phyloP scores from a whole-genome alignment of 2,113 vertebrate genomes.

The Zosterops borbonicus region DNA sequence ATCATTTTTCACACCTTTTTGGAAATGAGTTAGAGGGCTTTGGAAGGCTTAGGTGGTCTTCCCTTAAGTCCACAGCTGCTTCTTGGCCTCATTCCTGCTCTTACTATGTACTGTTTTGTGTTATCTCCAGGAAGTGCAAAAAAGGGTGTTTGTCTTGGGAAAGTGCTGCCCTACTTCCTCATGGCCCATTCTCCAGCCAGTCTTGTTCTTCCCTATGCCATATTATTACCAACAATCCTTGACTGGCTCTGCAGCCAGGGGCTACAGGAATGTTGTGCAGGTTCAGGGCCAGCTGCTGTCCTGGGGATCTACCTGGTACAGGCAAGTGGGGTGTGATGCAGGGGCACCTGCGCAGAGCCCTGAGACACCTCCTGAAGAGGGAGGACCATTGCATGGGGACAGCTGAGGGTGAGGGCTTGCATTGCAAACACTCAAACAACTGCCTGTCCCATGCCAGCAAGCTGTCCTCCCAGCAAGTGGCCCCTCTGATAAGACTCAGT shows the following conservation, averaged over 20 bases:
- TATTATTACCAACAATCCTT: background rate
- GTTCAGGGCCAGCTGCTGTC: background rate
- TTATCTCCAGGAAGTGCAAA: background rate
- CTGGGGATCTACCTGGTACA: background rate
- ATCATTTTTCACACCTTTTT: background rate
- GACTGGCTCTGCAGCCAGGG: background rate
- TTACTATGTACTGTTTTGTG: background rate
- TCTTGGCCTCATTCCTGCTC: background rate
- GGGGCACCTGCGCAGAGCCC: background rate
- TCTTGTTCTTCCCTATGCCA: background rate
- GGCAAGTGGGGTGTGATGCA: background rate
- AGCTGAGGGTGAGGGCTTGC: background rate
- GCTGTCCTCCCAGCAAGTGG: background rate
- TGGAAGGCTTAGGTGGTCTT: background rate
- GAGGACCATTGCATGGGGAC: fast-evolving
- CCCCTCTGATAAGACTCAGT: background rate
- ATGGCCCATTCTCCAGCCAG: background rate
- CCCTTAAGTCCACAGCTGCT: background rate
- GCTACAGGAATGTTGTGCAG: background rate
- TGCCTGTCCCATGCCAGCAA: background rate
- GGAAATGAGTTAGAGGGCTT: background rate
- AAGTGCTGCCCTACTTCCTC: background rate
- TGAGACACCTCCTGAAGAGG: background rate
- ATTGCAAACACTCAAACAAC: background rate
- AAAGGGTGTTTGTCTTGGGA: background rate